Percentiles rank a stretch among this genome's conserved stretches.
Evolutionary conservation across 2,113 vertebrate species (phyloP).

Genomic region (Colossoma macropomum): DNA sequence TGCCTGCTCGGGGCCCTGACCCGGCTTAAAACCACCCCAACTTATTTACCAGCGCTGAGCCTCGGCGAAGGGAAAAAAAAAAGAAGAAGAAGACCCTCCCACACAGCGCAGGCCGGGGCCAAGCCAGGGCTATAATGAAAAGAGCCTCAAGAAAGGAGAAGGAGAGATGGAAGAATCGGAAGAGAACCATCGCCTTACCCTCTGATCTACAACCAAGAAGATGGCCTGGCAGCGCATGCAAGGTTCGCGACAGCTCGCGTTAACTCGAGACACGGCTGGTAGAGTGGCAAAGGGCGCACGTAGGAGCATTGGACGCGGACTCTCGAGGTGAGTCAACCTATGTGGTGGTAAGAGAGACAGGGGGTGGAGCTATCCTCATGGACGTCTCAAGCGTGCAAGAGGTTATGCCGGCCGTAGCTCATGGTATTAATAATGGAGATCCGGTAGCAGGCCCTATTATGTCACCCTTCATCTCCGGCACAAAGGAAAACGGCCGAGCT

Average conservation of each 20-base stretch:
- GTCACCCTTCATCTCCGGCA: conserved; percentile 61
- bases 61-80: conserved; percentile 1
- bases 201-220: neutral
- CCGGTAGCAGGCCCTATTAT: conserved; percentile 62
- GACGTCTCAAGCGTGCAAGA: neutral
- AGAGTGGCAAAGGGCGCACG: neutral
- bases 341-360: neutral
- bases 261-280: neutral
- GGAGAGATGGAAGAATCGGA: conserved; percentile 14
- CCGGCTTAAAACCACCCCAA: conserved; percentile 47
- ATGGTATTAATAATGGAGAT: conserved; percentile 64
- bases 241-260: conserved; percentile 1
- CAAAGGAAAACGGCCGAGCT: conserved; percentile 59
- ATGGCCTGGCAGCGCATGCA: neutral
- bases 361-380: conserved; percentile 16
- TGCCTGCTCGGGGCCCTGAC: conserved; percentile 41
- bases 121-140: conserved; percentile 27
- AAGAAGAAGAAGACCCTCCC: conserved; percentile 31
- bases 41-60: conserved; percentile 49
- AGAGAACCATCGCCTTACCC: neutral
- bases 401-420: conserved; percentile 17
- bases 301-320: neutral
- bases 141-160: conserved; percentile 19
- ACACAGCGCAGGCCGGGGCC: conserved; percentile 34
- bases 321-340: neutral